Conservation (phyloP, 2,113 vertebrate genomes). For the Syngnathus scovelli region DNA sequence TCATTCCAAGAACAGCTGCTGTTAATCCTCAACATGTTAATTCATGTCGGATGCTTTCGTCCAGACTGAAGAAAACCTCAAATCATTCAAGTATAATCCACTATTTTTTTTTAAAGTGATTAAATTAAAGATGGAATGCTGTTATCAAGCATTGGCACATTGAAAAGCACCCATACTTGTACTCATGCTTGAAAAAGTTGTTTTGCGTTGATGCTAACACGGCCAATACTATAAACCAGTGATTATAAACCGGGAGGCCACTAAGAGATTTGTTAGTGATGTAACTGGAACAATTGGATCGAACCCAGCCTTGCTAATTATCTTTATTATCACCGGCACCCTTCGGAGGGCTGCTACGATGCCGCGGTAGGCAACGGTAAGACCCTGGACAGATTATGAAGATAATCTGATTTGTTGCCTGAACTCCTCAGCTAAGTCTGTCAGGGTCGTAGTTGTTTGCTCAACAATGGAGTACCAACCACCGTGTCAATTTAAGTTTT, state of each 20-base stretch:
- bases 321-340: neutral
- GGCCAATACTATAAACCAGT: neutral
- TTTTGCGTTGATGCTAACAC: neutral
- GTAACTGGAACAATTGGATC: neutral
- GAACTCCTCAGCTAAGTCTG: slow-evolving; percentile 39
- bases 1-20: slow-evolving; percentile 41
- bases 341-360: neutral
- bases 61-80: neutral
- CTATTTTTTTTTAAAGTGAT: no score
- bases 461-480: slow-evolving; percentile 27
- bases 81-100: neutral
- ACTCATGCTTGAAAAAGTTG: no score
- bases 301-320: neutral
- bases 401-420: slow-evolving; percentile 58
- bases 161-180: neutral
- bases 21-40: slow-evolving; percentile 29
- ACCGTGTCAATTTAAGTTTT: neutral
- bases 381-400: slow-evolving; percentile 44
- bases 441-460: slow-evolving; percentile 25
- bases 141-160: neutral
- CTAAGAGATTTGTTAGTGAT: neutral
- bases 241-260: neutral
- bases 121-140: no score
- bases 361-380: slow-evolving; percentile 30
- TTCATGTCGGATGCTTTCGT: slow-evolving; percentile 16